Base-by-base conservation (phyloP, 2,113 vertebrate species). In the Oostethus manadensis region DNA sequence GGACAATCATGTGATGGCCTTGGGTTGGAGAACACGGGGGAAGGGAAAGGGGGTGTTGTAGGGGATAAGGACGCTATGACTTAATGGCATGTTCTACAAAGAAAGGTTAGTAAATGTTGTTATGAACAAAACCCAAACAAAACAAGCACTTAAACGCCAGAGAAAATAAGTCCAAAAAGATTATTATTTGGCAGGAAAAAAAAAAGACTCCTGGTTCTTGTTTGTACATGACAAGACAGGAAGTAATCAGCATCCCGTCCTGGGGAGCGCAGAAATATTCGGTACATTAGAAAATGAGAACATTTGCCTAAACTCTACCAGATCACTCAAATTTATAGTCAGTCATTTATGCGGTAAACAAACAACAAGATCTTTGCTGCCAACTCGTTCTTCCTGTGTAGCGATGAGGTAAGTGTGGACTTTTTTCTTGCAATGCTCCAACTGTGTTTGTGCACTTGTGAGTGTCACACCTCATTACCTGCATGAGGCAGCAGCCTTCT, bases 401-500 rank as follows among this genome's bases (percentile, higher is more conserved):
- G 23, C 49, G 47, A 14, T 62, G 57, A 64, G 67, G 66, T 57
- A 62, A 74, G 58, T 47, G 29, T 21, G n/a, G 4, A 33, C 29
- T 17, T 62, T 72, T 50, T 13, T 13, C 14, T 38, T 38, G 23
- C 6, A 26, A 13, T 33, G 44, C 16, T 45, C 23, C 43, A 29
- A 13, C 20, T 20, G 22, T 35, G 43, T 4, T 48, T 38, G 33
- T 21, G 40, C 46, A 56, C 8, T 21, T 67, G 58, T 53, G 22
- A 35, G 21, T 55, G 45, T 38, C 61, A 44, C 2, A 6, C 38
- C 50, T 10, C 15, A 73, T 81, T 90, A 98, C 95, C 95, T 97
- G 94, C 92, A 96, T 91, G 71, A 98, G 89, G 60, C 94, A 97
- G 86, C 95, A 97, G 78, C 95, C 94, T 74, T 97, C 93, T 10